Conservation (phyloP, 1,140 invertebrate species). For the Tetramorium alpestre region DNA sequence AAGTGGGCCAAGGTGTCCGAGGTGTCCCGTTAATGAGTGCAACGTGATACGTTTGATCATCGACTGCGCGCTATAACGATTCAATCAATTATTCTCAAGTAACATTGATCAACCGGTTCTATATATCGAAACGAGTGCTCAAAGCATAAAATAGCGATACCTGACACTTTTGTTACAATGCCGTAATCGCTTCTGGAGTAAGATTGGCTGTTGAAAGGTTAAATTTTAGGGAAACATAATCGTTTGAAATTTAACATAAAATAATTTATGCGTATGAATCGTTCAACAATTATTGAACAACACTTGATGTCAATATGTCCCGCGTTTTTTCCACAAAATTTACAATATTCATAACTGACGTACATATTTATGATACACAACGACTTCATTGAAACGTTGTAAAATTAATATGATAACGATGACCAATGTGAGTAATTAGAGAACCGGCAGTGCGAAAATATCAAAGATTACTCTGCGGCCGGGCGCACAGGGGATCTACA, state of each 20-base stretch:
- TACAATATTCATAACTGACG: not conserved
- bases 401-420: conserved; percentile 12
- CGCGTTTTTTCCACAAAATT: not conserved
- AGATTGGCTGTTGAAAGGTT: not conserved
- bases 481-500: not conserved
- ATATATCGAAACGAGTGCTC: conserved; percentile 41
- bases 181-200: not conserved
- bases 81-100: conserved; percentile 75
- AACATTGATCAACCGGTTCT: conserved; percentile 62
- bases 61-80: conserved; percentile 64
- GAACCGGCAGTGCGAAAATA: not conserved
- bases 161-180: not conserved
- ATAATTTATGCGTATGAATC: not conserved
- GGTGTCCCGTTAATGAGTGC: conserved; percentile 63
- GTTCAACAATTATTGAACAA: not conserved
- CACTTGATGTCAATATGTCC: no score
- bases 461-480: not conserved
- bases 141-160: not conserved
- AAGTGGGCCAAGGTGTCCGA: conserved; percentile 14
- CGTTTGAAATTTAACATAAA: not conserved
- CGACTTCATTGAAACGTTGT: no score
- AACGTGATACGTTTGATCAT: conserved; percentile 67
- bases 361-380: not conserved
- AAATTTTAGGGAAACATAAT: not conserved
- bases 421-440: not conserved